A percentile compares a stretch with the other conserved stretches of the same genome.
These are phyloP conservation scores for Folsomia candida DNA, from an alignment of 2,888 invertebrate species.

Conservation along the genomic window DNA sequence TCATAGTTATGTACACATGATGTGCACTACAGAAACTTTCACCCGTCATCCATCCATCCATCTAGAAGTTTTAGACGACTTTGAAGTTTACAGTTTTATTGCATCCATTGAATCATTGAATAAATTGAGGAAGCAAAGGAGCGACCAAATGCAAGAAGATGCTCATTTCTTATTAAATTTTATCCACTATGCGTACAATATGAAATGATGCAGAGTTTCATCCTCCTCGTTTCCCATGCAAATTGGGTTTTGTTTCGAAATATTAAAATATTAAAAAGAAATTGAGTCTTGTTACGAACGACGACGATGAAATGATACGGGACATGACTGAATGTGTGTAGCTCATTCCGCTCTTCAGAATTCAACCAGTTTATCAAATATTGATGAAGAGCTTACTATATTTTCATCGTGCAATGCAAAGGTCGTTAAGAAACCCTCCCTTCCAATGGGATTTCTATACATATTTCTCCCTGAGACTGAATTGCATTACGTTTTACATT, in stretches of 20 bases:
- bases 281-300: neutral
- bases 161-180: neutral
- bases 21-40: too few species aligned
- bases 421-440: neutral
- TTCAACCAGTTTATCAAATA: conserved; percentile 4
- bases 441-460: neutral
- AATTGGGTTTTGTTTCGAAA: conserved; percentile 3
- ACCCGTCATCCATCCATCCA: neutral
- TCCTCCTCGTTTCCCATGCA: conserved; percentile 5
- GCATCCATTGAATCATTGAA: neutral
- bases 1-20: too few species aligned
- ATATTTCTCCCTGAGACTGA: too few species aligned
- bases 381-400: conserved; percentile 10
- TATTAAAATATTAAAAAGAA: neutral
- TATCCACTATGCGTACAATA: neutral
- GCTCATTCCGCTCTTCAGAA: neutral
- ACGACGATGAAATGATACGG: neutral
- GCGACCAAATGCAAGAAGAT: neutral
- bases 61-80: neutral
- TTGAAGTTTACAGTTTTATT: neutral
- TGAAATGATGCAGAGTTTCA: neutral
- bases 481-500: neutral
- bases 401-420: neutral
- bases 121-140: neutral
- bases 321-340: neutral